These are phyloP conservation scores for Stenodera caucasica DNA, from an alignment of 2,888 invertebrate species.

Conservation along the genomic window DNA sequence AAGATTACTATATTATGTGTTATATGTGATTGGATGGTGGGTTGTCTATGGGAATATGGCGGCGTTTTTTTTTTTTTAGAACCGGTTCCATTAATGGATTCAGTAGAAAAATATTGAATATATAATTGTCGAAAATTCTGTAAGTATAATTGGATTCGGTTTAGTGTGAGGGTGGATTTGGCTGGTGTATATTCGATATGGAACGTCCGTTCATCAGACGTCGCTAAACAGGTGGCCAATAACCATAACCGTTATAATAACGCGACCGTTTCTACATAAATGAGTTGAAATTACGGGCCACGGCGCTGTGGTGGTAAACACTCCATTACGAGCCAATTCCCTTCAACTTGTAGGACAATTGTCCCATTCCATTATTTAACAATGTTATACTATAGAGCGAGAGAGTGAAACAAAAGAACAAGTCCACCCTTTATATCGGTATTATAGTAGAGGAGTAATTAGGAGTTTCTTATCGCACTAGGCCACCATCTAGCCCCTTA, in stretches of 20 bases:
- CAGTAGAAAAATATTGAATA: too few relatives aligned
- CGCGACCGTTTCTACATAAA: constrained; percentile 59
- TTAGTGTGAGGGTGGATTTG: neutral
- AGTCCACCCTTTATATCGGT: constrained; percentile 30
- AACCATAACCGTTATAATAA: constrained; percentile 59
- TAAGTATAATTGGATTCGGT: constrained; percentile 7
- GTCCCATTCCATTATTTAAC: too few relatives aligned
- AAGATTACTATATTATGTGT: constrained; percentile 1
- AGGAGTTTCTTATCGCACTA: constrained; percentile 45
- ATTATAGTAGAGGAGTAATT: too few relatives aligned
- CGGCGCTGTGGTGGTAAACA: constrained; percentile 57
- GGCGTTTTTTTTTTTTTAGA: neutral
- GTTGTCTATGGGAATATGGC: constrained; percentile 4
- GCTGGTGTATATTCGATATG: constrained; percentile 18
- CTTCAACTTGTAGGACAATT: constrained; percentile 49
- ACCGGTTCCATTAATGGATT: neutral
- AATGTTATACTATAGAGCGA: too few relatives aligned
- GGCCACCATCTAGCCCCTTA: constrained; percentile 44
- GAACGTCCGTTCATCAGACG: constrained; percentile 45
- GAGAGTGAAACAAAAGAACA: too few relatives aligned
- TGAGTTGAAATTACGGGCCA: constrained; percentile 58
- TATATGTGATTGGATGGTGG: neutral
- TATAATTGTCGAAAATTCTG: too few relatives aligned
- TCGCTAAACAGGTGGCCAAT: constrained; percentile 58
- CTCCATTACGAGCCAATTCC: constrained; percentile 56